A percentile compares a stretch with the other conserved stretches of the same genome.
Evolutionary conservation across 2,797 vertebrate genomes (phyloP).

Genomic region (Sebastes baramenuke): DNA sequence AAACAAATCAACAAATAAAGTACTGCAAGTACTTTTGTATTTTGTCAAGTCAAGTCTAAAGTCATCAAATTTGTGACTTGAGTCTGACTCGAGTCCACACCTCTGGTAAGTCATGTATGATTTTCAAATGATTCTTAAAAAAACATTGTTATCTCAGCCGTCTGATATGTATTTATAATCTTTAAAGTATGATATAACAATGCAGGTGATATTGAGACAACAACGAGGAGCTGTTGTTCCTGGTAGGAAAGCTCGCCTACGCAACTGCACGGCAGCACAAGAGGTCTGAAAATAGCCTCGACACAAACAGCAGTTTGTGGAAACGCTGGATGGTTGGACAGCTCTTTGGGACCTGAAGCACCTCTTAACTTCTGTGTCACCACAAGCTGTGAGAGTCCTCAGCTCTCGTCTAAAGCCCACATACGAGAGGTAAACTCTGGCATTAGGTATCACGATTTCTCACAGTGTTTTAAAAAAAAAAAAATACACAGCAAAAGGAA

Average conservation of each 20-base stretch:
- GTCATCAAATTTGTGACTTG: too few species aligned
- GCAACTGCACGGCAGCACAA: slow-evolving; percentile 11
- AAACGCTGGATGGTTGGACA: slow-evolving; percentile 24
- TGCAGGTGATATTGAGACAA: slow-evolving; percentile 8
- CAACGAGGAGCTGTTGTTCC: neutral
- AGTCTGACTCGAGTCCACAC: too few species aligned
- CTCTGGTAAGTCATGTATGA: too few species aligned
- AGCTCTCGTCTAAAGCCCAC: slow-evolving; percentile 13
- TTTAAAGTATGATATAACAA: neutral
- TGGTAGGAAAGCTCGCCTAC: slow-evolving; percentile 2
- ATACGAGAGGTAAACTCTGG: slow-evolving; percentile 5
- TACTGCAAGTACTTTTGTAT: too few species aligned
- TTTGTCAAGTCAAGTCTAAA: too few species aligned
- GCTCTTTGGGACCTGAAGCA: slow-evolving; percentile 63
- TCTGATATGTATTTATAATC: neutral
- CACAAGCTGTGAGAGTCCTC: slow-evolving; percentile 52
- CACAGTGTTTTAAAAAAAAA: neutral
- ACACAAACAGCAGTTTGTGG: slow-evolving; percentile 51
- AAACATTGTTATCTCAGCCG: neutral
- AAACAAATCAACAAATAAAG: too few species aligned
- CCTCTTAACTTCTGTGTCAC: slow-evolving; percentile 57
- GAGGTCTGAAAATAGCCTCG: slow-evolving; percentile 44
- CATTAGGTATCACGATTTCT: neutral
- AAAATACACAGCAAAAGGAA: slow-evolving; percentile 21
- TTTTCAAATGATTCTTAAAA: neutral